phyloP scores from a whole-genome alignment of 1,140 invertebrate species.

The Lordiphosa mommai region DNA sequence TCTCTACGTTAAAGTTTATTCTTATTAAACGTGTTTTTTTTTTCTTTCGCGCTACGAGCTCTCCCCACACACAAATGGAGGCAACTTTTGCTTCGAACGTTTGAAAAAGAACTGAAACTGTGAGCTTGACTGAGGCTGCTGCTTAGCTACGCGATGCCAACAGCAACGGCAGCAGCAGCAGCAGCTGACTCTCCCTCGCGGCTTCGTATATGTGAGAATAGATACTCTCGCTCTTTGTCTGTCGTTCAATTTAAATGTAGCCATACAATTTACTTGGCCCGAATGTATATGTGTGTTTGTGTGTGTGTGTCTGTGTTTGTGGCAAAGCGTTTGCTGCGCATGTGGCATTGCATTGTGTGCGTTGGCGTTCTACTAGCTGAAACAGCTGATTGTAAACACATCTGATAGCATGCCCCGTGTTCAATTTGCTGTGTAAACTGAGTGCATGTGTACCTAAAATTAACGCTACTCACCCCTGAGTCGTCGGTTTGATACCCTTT shows the following conservation, averaged over 20 bases:
- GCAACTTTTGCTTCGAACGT: constrained; percentile 45
- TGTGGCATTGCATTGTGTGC: constrained; percentile 5
- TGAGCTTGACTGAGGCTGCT: constrained; percentile 31
- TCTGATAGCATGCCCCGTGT: constrained; percentile 24
- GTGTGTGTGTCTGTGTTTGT: constrained; percentile 13
- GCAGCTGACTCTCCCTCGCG: constrained; percentile 4
- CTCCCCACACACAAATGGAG: constrained; percentile 10
- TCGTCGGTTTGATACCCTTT: too few species aligned
- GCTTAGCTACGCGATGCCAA: constrained; percentile 21
- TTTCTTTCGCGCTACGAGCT: constrained; percentile 28
- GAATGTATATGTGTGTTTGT: constrained; percentile 3
- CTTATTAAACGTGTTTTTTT: constrained; percentile 32
- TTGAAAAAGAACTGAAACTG: constrained; percentile 61
- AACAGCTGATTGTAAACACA: constrained; percentile 68
- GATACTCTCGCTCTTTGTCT: constrained; percentile 24
- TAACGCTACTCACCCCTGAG: too few species aligned
- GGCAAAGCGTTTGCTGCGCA: constrained; percentile 18
- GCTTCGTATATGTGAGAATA: too few species aligned
- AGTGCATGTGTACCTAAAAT: too few species aligned
- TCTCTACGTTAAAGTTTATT: background rate
- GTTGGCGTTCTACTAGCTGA: constrained; percentile 3
- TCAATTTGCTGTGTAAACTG: constrained; percentile 9
- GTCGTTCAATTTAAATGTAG: constrained; percentile 33
- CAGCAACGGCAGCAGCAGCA: background rate
- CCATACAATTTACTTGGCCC: constrained; percentile 29